These are phyloP conservation scores for Camelus bactrianus DNA, from an alignment of 2,113 vertebrate genomes.

Conservation along the genomic window DNA sequence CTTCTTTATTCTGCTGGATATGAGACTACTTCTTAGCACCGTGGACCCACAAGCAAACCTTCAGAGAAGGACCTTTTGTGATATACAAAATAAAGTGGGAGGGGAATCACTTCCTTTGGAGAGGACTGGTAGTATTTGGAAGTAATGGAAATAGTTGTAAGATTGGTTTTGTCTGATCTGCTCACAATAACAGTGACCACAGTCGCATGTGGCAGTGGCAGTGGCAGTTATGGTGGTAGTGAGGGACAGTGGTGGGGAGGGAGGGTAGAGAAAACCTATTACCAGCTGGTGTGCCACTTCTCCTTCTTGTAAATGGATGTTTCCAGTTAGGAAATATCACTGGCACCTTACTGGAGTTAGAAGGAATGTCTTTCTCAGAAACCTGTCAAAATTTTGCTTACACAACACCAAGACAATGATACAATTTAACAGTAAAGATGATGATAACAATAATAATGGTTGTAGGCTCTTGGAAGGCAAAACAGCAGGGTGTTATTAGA, in stretches of 20 bases:
- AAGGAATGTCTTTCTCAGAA: conserved; percentile 42
- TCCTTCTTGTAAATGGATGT: conserved; percentile 41
- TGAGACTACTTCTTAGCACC: background rate
- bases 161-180: background rate
- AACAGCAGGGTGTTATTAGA: background rate
- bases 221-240: background rate
- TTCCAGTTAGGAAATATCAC: conserved; percentile 23
- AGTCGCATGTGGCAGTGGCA: background rate
- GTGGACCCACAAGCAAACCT: background rate
- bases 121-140: background rate
- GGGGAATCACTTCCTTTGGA: background rate
- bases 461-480: background rate
- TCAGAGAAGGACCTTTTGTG: background rate
- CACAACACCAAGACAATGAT: background rate
- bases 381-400: background rate
- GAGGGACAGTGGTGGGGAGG: background rate
- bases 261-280: background rate
- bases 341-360: background rate
- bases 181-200: background rate
- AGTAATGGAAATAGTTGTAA: conserved; percentile 25
- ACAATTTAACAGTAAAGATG: conserved; percentile 24
- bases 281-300: background rate
- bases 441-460: conserved; percentile 31
- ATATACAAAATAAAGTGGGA: background rate
- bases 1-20: background rate